A percentile compares a stretch with the other conserved stretches of the same genome.
phyloP scores from a whole-genome alignment of 2,797 vertebrate genomes.

The Neosilurus mollespiculum region DNA sequence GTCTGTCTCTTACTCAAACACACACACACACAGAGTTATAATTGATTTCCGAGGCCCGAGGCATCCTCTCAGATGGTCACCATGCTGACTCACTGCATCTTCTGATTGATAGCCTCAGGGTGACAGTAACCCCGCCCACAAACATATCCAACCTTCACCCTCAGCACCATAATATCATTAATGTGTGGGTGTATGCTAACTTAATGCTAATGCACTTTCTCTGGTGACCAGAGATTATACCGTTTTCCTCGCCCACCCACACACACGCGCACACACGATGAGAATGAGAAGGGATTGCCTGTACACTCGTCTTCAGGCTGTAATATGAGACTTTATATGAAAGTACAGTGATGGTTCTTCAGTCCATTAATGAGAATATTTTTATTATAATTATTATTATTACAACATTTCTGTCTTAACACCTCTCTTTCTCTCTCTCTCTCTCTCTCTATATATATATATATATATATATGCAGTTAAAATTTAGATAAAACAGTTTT shows the following conservation, averaged over 20 bases:
- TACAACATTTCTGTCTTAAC: neutral
- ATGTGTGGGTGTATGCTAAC: neutral
- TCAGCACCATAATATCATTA: neutral
- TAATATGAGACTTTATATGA: neutral
- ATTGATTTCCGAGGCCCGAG: conserved; percentile 58
- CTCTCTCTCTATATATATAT: too few species aligned
- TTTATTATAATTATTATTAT: neutral
- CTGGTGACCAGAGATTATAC: neutral
- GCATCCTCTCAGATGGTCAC: conserved; percentile 40
- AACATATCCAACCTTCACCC: conserved; percentile 1
- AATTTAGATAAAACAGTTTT: too few species aligned
- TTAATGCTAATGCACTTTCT: neutral
- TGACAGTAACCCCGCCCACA: conserved; percentile 7
- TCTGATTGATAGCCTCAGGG: conserved; percentile 57
- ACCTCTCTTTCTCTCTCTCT: too few species aligned
- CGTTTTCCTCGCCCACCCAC: neutral
- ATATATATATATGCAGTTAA: too few species aligned
- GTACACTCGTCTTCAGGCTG: neutral
- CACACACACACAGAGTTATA: conserved; percentile 43
- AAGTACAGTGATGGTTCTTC: neutral
- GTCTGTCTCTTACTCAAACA: conserved; percentile 5
- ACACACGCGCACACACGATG: neutral
- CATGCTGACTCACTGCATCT: conserved; percentile 31
- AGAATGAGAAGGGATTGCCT: neutral
- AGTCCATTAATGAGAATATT: neutral